These are phyloP conservation scores for Halcyon senegalensis DNA, from an alignment of 2,113 vertebrate species.

Conservation along the genomic window DNA sequence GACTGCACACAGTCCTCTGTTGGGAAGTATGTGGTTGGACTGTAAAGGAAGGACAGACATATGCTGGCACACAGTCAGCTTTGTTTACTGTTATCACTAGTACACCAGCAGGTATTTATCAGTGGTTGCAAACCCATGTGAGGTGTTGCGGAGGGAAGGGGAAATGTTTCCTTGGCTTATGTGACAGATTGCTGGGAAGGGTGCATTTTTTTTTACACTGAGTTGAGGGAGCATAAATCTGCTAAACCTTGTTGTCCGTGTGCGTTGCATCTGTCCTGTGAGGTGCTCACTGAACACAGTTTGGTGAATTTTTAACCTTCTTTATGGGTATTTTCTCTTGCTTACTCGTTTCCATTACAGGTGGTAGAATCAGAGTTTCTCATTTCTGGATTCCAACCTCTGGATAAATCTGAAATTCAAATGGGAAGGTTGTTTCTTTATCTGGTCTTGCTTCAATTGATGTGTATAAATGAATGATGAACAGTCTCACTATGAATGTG, in stretches of 20 bases:
- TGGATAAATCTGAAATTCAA: not conserved
- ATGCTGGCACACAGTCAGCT: not conserved
- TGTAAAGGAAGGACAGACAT: not conserved
- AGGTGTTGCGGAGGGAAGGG: fast-evolving
- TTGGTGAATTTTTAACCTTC: not conserved
- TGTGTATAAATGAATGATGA: not conserved
- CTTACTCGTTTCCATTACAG: not conserved
- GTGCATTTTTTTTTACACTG: fast-evolving
- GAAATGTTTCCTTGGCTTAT: not conserved
- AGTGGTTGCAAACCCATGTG: not conserved
- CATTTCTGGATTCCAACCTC: not conserved
- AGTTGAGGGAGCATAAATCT: not conserved
- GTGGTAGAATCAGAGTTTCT: not conserved
- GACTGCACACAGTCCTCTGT: fast-evolving
- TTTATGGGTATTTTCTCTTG: not conserved
- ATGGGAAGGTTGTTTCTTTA: not conserved
- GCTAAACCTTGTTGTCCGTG: not conserved
- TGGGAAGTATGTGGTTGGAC: not conserved
- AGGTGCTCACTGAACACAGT: not conserved
- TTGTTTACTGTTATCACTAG: not conserved
- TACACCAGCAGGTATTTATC: not conserved
- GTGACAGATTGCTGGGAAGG: not conserved
- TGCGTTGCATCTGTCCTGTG: not conserved
- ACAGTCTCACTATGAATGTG: not conserved
- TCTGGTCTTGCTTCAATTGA: not conserved